phyloP scores from a whole-genome alignment of 2,888 invertebrate genomes.

The Taphrorychus bicolor region DNA sequence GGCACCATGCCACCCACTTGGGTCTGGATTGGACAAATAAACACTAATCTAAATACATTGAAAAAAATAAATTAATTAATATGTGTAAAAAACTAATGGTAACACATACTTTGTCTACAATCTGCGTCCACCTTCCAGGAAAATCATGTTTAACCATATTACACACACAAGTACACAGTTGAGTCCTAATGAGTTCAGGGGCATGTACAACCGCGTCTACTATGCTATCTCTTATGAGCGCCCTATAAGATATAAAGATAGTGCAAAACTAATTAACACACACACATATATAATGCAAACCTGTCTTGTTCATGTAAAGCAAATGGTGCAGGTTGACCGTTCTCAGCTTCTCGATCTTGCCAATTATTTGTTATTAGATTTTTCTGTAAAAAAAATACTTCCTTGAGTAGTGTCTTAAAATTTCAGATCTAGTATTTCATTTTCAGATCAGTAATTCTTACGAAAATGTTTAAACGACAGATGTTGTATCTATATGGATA shows the following conservation, averaged over 20 bases:
- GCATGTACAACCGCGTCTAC: conserved; percentile 96
- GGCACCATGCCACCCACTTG: conserved; percentile 89
- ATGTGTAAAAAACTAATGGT: neutral
- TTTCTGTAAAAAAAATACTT: conserved; percentile 29
- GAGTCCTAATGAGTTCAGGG: conserved; percentile 88
- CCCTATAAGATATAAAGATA: conserved; percentile 64
- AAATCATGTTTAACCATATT: conserved; percentile 96
- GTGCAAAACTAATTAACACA: neutral
- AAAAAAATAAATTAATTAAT: neutral
- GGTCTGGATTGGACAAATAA: conserved; percentile 90
- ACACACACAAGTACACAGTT: conserved; percentile 91
- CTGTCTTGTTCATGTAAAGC: conserved; percentile 94
- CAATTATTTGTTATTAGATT: conserved; percentile 62
- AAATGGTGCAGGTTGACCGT: conserved; percentile 77
- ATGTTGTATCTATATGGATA: too few relatives aligned
- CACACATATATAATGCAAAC: conserved; percentile 4
- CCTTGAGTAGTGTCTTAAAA: neutral
- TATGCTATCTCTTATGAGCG: conserved; percentile 89
- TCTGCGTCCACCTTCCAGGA: conserved; percentile 92
- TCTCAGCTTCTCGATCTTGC: conserved; percentile 81
- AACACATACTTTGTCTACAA: conserved; percentile 85
- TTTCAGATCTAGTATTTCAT: too few relatives aligned
- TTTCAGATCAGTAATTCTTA: neutral
- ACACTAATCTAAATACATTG: conserved; percentile 65
- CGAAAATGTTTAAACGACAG: too few relatives aligned